Percentiles rank a stretch among this genome's conserved stretches.
These are phyloP conservation scores for Pterocles gutturalis DNA, from an alignment of 2,113 vertebrate genomes.

Conservation along the genomic window DNA sequence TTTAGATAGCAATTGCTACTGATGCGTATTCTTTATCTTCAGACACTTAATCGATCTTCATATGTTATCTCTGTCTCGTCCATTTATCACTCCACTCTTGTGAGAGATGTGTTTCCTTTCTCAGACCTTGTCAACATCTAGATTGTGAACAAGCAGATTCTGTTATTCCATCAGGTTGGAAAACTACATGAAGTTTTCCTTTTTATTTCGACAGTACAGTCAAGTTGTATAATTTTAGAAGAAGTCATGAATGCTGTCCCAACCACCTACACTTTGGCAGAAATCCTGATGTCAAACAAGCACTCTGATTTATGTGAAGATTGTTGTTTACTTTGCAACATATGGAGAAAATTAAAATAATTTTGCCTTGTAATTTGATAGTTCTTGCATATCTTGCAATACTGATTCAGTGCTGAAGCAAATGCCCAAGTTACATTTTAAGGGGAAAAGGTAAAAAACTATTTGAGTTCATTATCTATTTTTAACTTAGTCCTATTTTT, in stretches of 20 bases:
- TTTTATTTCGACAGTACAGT: conserved; percentile 40
- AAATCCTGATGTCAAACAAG: conserved; percentile 24
- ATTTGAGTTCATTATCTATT: not conserved
- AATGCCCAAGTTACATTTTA: not conserved
- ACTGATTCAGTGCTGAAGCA: not conserved
- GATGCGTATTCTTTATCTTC: not conserved
- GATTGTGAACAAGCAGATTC: not conserved
- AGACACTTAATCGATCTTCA: not conserved
- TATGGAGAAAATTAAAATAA: conserved; percentile 20
- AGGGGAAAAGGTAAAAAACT: not conserved
- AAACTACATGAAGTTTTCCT: conserved; percentile 9
- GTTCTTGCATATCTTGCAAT: not conserved
- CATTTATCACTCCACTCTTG: not conserved
- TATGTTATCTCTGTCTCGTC: not conserved
- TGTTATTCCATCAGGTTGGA: not conserved
- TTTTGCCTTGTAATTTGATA: conserved; percentile 6
- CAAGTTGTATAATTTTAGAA: conserved; percentile 27
- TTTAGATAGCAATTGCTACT: not conserved
- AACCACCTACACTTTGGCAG: conserved; percentile 22
- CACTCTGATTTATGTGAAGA: conserved; percentile 18
- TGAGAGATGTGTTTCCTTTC: not conserved
- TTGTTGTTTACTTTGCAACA: conserved; percentile 3
- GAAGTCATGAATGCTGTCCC: not conserved
- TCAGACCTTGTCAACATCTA: not conserved
- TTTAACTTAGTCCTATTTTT: not conserved